These are phyloP conservation scores for Andrena bucephala DNA, from an alignment of 2,888 invertebrate genomes.

Conservation along the genomic window DNA sequence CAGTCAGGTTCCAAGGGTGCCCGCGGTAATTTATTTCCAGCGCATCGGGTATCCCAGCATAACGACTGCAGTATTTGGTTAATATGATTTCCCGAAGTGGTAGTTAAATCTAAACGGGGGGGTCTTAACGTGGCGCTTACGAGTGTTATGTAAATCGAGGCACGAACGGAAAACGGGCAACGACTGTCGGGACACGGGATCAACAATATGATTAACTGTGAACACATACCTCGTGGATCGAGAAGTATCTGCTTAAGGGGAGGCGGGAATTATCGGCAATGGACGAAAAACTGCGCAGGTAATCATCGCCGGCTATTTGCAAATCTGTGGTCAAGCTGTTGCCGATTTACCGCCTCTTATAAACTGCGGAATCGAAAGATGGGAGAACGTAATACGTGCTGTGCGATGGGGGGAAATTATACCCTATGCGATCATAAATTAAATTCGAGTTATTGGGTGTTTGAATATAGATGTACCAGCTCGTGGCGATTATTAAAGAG, in stretches of 20 bases:
- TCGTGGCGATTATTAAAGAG: not conserved
- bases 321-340: constrained; percentile 27
- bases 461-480: not conserved
- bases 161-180: constrained; percentile 53
- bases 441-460: not conserved
- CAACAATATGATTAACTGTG: constrained; percentile 67
- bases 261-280: constrained; percentile 20
- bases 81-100: constrained; percentile 78
- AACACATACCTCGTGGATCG: constrained; percentile 14
- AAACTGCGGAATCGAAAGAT: constrained; percentile 51
- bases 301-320: not conserved
- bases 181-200: constrained; percentile 21
- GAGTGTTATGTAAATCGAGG: constrained; percentile 77
- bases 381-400: constrained; percentile 1
- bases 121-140: constrained; percentile 67
- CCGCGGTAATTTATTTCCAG: constrained; percentile 68
- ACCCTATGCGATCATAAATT: constrained; percentile 15
- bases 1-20: constrained; percentile 53
- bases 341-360: constrained; percentile 50
- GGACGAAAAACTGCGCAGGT: not conserved
- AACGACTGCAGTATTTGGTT: constrained; percentile 73
- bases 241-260: constrained; percentile 3
- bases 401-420: constrained; percentile 9
- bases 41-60: constrained; percentile 57
- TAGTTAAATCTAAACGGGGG: constrained; percentile 72